Evolutionary conservation across 2,113 vertebrate species (phyloP).

Genomic region (Ptychochromis oligacanthus): DNA sequence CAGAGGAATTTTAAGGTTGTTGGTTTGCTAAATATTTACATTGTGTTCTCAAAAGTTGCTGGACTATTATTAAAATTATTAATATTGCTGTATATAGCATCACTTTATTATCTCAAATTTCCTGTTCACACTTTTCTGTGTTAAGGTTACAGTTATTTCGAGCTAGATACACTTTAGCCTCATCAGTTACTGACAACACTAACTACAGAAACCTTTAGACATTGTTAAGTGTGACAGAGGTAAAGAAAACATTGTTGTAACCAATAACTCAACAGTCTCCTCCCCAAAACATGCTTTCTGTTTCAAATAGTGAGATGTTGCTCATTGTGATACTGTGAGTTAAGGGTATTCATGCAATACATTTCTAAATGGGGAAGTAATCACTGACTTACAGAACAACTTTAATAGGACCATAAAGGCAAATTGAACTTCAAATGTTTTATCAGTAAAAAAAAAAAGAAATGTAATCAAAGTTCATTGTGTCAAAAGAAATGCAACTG

Average conservation of each 20-base stretch:
- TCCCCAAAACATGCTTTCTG: not conserved
- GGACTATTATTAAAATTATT: not conserved
- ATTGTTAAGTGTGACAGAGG: not conserved
- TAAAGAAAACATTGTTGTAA: not conserved
- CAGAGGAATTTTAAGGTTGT: not conserved
- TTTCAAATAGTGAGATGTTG: not conserved
- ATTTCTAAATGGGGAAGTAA: not conserved
- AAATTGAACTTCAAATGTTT: not conserved
- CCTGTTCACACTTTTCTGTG: rapidly evolving
- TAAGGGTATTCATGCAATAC: not conserved
- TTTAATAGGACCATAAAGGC: not conserved
- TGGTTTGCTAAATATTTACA: too few species aligned
- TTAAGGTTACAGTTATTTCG: not conserved
- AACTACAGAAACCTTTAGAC: not conserved
- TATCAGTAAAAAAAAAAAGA: not conserved
- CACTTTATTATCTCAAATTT: not conserved
- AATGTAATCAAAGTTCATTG: not conserved
- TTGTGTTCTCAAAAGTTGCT: not conserved
- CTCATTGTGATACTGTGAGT: not conserved
- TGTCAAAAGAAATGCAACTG: not conserved
- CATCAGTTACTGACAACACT: rapidly evolving
- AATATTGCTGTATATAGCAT: not conserved
- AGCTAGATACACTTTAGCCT: not conserved
- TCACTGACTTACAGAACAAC: not conserved
- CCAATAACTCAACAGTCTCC: too few species aligned